A percentile compares a stretch with the other conserved stretches of the same genome.
Evolutionary conservation across 2,113 vertebrate species (phyloP).

Genomic region (Pygoscelis antarcticus): DNA sequence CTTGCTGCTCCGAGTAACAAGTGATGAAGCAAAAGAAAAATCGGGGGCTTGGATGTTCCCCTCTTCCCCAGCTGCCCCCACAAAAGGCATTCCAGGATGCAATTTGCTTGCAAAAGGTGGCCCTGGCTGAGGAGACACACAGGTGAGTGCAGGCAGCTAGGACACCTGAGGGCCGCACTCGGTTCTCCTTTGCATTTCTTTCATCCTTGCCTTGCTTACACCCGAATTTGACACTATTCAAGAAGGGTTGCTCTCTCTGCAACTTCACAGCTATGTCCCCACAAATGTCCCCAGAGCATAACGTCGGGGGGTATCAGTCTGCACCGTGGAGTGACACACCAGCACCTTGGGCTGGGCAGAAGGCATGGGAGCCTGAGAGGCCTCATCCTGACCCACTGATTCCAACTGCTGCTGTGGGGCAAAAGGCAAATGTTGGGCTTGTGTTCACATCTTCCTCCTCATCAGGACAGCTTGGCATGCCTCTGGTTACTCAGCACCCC

Average conservation of each 20-base stretch:
- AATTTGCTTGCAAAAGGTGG: neutral
- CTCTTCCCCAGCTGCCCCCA: neutral
- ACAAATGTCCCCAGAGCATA: neutral
- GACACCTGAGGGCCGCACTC: rapidly evolving
- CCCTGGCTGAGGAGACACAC: neutral
- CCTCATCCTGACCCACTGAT: neutral
- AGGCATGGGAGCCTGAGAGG: neutral
- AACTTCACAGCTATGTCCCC: neutral
- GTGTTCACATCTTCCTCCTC: neutral
- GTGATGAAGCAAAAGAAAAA: neutral
- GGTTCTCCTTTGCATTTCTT: neutral
- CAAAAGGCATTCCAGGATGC: neutral
- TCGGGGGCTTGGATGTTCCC: neutral
- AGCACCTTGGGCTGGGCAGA: neutral
- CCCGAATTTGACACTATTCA: neutral
- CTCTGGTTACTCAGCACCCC: neutral
- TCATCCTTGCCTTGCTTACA: neutral
- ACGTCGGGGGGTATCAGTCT: neutral
- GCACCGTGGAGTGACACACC: rapidly evolving
- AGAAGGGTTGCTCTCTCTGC: neutral
- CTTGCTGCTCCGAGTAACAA: neutral
- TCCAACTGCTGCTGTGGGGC: neutral
- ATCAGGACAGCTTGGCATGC: rapidly evolving
- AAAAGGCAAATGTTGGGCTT: neutral
- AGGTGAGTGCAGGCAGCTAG: neutral